phyloP scores from a whole-genome alignment of 2,797 vertebrate genomes.

The Alfaro cultratus region DNA sequence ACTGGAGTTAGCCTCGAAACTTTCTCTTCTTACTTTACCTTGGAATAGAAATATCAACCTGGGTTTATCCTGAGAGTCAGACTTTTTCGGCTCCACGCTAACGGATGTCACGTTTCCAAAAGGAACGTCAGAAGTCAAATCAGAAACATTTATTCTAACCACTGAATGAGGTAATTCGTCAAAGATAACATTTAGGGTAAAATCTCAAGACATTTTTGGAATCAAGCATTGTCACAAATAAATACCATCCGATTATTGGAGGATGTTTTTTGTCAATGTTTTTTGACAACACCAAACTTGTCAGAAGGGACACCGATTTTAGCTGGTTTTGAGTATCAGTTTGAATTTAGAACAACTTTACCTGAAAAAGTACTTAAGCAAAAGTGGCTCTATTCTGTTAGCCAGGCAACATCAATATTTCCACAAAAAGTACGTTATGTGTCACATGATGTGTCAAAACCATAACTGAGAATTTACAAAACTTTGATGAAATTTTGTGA shows the following conservation, averaged over 20 bases:
- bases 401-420: too few species aligned
- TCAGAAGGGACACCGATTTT: not conserved
- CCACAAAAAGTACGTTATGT: too few species aligned
- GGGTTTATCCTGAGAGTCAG: not conserved
- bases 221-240: not conserved
- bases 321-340: not conserved
- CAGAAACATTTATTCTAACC: not conserved
- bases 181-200: not conserved
- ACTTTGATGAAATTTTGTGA: too few species aligned
- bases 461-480: too few species aligned
- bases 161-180: not conserved
- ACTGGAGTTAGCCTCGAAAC: not conserved
- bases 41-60: not conserved
- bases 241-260: not conserved
- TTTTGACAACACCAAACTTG: too few species aligned
- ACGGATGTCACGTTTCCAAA: not conserved
- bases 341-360: not conserved
- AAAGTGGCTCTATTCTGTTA: too few species aligned
- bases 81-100: not conserved
- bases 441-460: too few species aligned
- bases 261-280: too few species aligned
- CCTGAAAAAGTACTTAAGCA: not conserved
- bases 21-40: not conserved
- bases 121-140: not conserved
- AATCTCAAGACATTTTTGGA: not conserved